Percentiles rank a stretch among this genome's conserved stretches.
Conservation (phyloP, 2,113 vertebrate genomes). For the Petromus typicus region DNA sequence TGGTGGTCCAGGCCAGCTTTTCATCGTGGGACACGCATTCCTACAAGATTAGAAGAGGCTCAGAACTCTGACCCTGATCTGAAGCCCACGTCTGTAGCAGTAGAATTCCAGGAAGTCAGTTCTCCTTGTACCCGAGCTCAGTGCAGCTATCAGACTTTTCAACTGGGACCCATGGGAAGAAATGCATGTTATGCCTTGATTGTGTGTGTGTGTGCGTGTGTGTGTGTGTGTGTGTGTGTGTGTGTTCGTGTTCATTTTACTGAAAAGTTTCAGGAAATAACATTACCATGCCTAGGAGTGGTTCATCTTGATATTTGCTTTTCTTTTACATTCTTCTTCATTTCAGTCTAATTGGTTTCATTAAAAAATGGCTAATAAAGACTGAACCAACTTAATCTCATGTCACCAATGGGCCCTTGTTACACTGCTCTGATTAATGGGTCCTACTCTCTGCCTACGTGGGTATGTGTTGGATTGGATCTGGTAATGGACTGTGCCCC, state of each 20-base stretch:
- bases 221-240: no score
- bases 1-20: not conserved
- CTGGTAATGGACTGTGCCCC: not conserved
- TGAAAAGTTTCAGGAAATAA: not conserved
- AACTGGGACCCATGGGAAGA: not conserved
- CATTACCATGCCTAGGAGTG: not conserved
- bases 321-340: not conserved
- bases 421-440: not conserved
- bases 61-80: not conserved
- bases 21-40: not conserved
- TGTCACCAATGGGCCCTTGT: not conserved
- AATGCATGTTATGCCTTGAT: not conserved
- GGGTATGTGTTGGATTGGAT: no score
- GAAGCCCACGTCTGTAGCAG: not conserved
- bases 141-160: not conserved
- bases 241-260: no score
- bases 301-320: not conserved
- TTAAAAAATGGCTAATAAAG: not conserved
- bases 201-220: no score
- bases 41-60: not conserved
- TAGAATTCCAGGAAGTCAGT: not conserved
- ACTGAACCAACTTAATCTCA: not conserved
- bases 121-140: not conserved
- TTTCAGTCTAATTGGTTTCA: not conserved
- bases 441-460: not conserved